phyloP scores from a whole-genome alignment of 2,113 vertebrate genomes.

The Caloenas nicobarica region DNA sequence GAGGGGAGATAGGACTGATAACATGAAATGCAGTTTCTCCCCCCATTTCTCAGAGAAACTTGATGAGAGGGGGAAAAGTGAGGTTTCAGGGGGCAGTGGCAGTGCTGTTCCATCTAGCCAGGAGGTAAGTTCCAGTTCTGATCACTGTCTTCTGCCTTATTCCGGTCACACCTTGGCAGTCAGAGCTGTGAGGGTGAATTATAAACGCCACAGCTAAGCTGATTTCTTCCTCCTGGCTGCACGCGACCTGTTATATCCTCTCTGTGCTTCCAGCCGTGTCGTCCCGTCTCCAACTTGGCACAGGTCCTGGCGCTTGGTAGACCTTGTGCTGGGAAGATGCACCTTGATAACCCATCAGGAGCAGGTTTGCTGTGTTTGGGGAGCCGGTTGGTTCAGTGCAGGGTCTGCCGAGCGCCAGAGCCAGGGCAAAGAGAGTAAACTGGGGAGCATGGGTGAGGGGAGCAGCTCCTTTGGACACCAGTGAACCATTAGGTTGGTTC shows the following conservation, averaged over 20 bases:
- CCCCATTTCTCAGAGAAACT: background rate
- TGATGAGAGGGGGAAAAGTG: background rate
- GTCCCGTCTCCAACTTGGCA: background rate
- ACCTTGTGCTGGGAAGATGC: background rate
- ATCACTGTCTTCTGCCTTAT: background rate
- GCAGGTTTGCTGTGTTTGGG: background rate
- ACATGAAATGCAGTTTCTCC: background rate
- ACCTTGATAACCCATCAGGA: background rate
- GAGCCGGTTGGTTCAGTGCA: background rate
- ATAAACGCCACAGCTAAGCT: fast-evolving
- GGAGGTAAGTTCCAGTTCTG: background rate
- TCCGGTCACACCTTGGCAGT: background rate
- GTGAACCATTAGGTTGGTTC: background rate
- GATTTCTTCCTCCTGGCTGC: background rate
- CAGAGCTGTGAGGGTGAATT: background rate
- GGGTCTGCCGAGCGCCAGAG: background rate
- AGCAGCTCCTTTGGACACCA: background rate
- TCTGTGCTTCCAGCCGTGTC: background rate
- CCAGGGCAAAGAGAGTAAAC: background rate
- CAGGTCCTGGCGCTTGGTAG: background rate
- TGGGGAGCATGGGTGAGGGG: background rate
- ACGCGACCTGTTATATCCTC: background rate
- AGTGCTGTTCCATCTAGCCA: background rate
- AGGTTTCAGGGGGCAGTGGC: background rate
- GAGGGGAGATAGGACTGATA: background rate